Conservation (phyloP, 64 coral and sea anemone genomes). For the Hydrozoanthus tunicans region DNA sequence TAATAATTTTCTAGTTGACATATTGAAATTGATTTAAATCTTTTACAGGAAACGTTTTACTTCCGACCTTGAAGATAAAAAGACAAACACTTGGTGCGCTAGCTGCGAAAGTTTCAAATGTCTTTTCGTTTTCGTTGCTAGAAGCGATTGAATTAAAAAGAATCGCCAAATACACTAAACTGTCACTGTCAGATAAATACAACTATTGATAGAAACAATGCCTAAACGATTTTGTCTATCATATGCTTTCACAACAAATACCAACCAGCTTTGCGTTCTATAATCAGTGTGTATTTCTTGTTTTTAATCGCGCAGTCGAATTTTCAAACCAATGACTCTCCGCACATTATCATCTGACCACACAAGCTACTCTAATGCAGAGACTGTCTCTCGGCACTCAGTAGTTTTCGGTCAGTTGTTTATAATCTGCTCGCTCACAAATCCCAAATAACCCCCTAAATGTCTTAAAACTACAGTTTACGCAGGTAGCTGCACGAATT, state of each 20-base stretch:
- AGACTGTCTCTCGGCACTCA: not conserved
- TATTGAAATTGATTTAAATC: slow-evolving; percentile 13
- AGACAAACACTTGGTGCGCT: not conserved
- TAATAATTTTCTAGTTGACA: not conserved
- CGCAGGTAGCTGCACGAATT: not conserved
- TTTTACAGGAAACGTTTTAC: slow-evolving; percentile 9
- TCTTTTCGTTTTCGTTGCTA: not conserved
- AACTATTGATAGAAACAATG: too few relatives aligned
- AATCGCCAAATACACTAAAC: too few relatives aligned
- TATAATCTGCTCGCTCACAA: not conserved
- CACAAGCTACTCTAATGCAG: slow-evolving; percentile 1
- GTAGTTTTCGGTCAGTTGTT: not conserved
- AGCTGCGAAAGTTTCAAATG: not conserved
- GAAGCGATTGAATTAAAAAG: not conserved
- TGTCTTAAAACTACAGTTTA: not conserved
- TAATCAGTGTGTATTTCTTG: not conserved
- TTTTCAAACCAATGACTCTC: not conserved
- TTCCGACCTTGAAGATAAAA: slow-evolving; percentile 10
- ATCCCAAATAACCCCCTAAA: not conserved
- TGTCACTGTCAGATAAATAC: too few relatives aligned
- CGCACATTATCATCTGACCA: not conserved
- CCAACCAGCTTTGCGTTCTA: not conserved
- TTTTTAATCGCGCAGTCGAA: not conserved
- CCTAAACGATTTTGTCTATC: not conserved
- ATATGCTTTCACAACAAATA: not conserved